Percentiles rank a stretch among this genome's conserved stretches.
These are phyloP conservation scores for Prunella strophiata DNA, from an alignment of 2,797 vertebrate species.

Conservation along the genomic window DNA sequence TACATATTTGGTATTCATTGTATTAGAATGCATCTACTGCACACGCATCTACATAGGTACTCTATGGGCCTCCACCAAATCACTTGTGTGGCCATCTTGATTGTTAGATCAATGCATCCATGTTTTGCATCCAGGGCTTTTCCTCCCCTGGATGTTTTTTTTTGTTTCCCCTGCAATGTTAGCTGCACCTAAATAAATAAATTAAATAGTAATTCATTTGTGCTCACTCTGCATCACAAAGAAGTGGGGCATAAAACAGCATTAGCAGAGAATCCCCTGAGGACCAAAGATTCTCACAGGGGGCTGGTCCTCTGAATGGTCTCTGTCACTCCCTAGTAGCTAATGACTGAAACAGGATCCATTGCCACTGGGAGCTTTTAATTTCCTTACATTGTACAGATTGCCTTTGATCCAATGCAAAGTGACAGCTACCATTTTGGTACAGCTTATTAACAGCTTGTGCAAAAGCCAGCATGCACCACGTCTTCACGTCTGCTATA, in stretches of 20 bases:
- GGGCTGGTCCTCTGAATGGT: constrained; percentile 79
- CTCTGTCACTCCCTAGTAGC: constrained; percentile 74
- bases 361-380: constrained; percentile 82
- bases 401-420: constrained; percentile 73
- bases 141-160: background rate
- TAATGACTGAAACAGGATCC: constrained; percentile 81
- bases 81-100: background rate
- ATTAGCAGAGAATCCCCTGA: constrained; percentile 84
- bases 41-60: background rate
- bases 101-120: constrained; percentile 28
- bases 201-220: constrained; percentile 79
- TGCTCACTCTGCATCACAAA: constrained; percentile 78
- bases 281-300: constrained; percentile 83
- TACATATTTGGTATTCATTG: constrained; percentile 66
- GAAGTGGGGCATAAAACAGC: constrained; percentile 89
- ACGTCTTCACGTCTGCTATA: background rate
- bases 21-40: constrained; percentile 51
- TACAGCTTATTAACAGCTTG: constrained; percentile 77
- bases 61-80: background rate
- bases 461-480: constrained; percentile 4
- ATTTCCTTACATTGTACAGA: constrained; percentile 83
- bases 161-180: constrained; percentile 68
- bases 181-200: constrained; percentile 77
- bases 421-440: constrained; percentile 78
- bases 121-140: background rate